Evolutionary conservation across 2,113 vertebrate species (phyloP), one percentile per base, ranked within the genome.

Genomic region (Caranx melampygus): DNA sequence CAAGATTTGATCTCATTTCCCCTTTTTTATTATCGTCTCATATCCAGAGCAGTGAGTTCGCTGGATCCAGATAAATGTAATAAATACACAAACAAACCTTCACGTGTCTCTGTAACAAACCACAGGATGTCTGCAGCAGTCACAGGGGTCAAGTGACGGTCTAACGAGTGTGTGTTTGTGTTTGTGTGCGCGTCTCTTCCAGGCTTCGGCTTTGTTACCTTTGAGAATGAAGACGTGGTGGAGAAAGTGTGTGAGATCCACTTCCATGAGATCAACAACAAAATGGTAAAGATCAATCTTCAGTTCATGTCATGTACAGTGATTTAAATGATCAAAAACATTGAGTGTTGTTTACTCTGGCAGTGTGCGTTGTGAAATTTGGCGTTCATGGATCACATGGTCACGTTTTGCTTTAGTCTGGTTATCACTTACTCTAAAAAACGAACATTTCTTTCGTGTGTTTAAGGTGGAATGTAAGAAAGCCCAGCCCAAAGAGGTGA

Each of bases 161-260:
- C 26, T 26, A 82, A 16, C n/a, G 47, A 64, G 2, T 34, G 10
- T 83, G 1, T 65, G 7, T 78, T 57, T 84, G 1, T 71, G 58
- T 86, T 44, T 83, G 1, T 65, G 7, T 78, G 52, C 83, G 1
- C 68, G 54, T 86, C 44, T 87, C 40, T 69, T 74, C 15, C 83
- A 99, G 98, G 98, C 71, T 99, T 99, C 37, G 98, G 98, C 6
- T 99, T 99, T 79, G 98, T 99, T 85, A 99, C 98, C 3, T 99
- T 99, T 78, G 98, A 99, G 94, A 98, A 96, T 0, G 98, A 99
- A 92, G 98, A 99, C 18, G 97, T 99, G 33, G 98, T 99, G 91
- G 98, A 99, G 94, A 99, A 99, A 94, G 98, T 99, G 73, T 99
- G 98, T 26, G 98, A 99, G 93, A 99, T 99, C 90, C 98, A 99